Conservation (phyloP, 2,888 invertebrate species). For the Sinopyrophorus schimmeli region DNA sequence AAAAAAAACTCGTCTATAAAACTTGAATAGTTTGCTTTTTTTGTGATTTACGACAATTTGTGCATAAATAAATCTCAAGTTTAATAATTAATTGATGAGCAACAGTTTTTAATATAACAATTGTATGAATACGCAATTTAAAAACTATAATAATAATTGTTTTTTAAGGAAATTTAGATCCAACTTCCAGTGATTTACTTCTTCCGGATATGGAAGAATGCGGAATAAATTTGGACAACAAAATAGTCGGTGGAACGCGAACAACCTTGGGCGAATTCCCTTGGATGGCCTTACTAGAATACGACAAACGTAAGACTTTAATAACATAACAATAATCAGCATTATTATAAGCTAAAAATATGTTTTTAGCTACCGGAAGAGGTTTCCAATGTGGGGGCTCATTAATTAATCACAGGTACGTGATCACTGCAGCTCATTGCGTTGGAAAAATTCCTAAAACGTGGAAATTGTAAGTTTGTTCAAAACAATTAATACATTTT, state of each 20-base stretch:
- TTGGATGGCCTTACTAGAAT: constrained; percentile 71
- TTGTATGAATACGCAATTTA: too few relatives aligned
- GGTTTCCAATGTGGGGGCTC: constrained; percentile 75
- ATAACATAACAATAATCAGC: not conserved
- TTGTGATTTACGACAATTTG: too few relatives aligned
- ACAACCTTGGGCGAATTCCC: constrained; percentile 70
- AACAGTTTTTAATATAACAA: too few relatives aligned
- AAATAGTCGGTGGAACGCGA: constrained; percentile 64
- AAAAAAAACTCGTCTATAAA: too few relatives aligned
- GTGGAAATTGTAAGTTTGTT: constrained; percentile 63
- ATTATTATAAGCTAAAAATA: constrained; percentile 1
- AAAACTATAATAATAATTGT: too few relatives aligned
- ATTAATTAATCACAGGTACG: constrained; percentile 67
- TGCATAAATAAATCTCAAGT: too few relatives aligned
- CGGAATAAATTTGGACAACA: constrained; percentile 58
- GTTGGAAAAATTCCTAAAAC: constrained; percentile 58
- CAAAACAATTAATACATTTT: not conserved
- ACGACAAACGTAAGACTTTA: constrained; percentile 62
- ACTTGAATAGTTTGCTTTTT: too few relatives aligned
- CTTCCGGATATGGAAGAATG: constrained; percentile 56
- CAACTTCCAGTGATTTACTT: constrained; percentile 55
- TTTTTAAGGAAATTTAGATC: too few relatives aligned
- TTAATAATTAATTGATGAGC: too few relatives aligned
- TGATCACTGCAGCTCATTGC: constrained; percentile 77
- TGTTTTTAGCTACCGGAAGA: constrained; percentile 58